Evolutionary conservation across 2,113 vertebrate species (phyloP).

Genomic region (Herpetotheres cachinnans): DNA sequence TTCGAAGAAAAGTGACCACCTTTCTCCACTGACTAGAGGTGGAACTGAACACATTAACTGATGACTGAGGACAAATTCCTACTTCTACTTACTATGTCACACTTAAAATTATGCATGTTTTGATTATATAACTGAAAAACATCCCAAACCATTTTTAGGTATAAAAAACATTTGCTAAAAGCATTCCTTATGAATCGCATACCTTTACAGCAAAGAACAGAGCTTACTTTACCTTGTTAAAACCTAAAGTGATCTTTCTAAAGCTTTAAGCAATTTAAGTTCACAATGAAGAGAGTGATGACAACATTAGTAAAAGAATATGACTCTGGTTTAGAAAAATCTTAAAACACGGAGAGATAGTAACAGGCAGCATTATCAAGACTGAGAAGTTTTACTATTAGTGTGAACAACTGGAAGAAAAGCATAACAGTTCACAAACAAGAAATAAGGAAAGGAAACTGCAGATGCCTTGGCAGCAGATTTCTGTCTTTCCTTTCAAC

Average conservation of each 20-base stretch:
- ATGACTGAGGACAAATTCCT: neutral
- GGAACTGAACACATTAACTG: neutral
- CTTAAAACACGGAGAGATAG: neutral
- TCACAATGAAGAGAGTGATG: neutral
- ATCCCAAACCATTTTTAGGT: rapidly evolving
- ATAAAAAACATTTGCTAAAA: neutral
- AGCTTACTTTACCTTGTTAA: neutral
- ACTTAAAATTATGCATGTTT: neutral
- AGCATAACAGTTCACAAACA: neutral
- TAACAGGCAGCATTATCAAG: neutral
- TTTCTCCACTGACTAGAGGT: neutral
- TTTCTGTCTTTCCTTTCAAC: neutral
- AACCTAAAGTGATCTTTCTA: neutral
- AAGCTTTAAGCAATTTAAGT: neutral
- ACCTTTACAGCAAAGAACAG: neutral
- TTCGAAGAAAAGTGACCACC: neutral
- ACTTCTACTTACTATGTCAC: neutral
- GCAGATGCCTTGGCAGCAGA: neutral
- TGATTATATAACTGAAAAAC: neutral
- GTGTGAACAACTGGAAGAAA: neutral
- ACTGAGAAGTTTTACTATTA: neutral
- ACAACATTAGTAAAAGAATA: neutral
- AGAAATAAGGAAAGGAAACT: neutral
- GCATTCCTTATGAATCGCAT: neutral
- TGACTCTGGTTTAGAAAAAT: neutral